Percentiles rank a stretch among this genome's conserved stretches.
Conservation (phyloP, 2,888 invertebrate species). For the Cabera pusaria region DNA sequence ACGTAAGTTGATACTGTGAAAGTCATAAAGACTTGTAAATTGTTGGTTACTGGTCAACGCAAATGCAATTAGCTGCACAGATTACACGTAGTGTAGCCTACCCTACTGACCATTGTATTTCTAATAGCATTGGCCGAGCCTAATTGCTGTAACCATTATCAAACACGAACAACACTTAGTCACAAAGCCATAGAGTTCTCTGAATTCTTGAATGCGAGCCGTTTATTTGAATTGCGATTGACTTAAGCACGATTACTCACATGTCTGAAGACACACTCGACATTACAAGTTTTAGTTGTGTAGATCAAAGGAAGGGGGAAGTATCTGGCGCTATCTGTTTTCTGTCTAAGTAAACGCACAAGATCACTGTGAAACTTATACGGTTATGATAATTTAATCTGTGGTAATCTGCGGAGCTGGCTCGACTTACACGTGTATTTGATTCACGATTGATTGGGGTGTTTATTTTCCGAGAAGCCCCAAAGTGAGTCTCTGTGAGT, state of each 20-base stretch:
- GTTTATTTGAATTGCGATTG: slow-evolving; percentile 5
- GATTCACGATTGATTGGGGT: slow-evolving; percentile 11
- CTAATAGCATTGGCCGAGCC: not conserved
- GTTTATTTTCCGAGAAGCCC: slow-evolving; percentile 13
- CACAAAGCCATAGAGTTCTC: too few species aligned
- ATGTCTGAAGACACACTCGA: slow-evolving; percentile 12
- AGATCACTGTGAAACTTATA: slow-evolving; percentile 13
- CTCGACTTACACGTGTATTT: slow-evolving; percentile 14
- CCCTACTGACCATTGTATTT: not conserved
- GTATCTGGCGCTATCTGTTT: slow-evolving; percentile 5
- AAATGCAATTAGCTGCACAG: too few species aligned
- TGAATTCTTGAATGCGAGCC: slow-evolving; percentile 2
- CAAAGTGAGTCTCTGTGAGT: slow-evolving; percentile 2
- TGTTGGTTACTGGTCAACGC: too few species aligned
- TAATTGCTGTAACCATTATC: not conserved
- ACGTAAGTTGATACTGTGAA: too few species aligned
- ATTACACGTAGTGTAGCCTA: too few species aligned
- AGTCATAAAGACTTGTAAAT: too few species aligned
- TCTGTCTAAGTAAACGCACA: slow-evolving; percentile 12
- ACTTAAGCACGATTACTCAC: slow-evolving; percentile 6
- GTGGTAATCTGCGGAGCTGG: slow-evolving; percentile 6
- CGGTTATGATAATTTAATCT: slow-evolving; percentile 16
- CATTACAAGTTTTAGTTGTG: slow-evolving; percentile 18
- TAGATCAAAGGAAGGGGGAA: slow-evolving; percentile 18
- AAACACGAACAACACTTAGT: too few species aligned